Conservation (phyloP, 2,888 invertebrate species). For the Desoria tigrina region DNA sequence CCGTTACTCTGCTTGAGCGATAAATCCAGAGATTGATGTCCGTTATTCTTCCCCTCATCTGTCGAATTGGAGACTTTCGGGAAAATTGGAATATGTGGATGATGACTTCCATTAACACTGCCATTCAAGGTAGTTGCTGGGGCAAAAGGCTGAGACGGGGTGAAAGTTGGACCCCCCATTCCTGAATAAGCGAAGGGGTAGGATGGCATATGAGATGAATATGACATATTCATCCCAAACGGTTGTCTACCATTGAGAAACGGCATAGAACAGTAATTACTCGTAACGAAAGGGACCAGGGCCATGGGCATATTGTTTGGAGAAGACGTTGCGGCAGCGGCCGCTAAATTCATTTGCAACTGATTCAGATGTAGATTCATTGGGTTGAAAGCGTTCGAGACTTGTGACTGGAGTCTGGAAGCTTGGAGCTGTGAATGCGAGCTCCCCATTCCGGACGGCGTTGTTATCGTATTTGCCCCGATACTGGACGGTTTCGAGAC, state of each 20-base stretch:
- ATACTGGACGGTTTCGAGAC: neutral
- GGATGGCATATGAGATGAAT: neutral
- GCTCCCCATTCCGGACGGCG: conserved; percentile 4
- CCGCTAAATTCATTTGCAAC: conserved; percentile 15
- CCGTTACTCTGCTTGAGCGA: no score
- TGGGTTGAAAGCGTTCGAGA: neutral
- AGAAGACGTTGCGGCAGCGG: neutral
- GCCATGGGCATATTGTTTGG: conserved; percentile 3
- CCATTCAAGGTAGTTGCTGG: no score
- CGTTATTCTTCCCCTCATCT: no score
- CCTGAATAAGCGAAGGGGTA: conserved; percentile 24
- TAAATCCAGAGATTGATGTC: no score
- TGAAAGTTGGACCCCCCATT: neutral
- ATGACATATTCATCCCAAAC: neutral
- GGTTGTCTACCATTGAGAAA: conserved; percentile 15
- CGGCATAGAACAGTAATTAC: conserved; percentile 36
- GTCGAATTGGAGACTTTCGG: no score
- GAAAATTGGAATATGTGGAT: no score
- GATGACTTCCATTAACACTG: no score
- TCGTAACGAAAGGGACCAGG: conserved; percentile 37
- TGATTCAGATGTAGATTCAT: neutral
- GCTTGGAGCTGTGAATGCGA: neutral
- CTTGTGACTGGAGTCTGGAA: neutral
- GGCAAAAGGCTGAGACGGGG: no score
- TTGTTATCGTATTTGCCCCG: conserved; percentile 7